A percentile compares a stretch with the other conserved stretches of the same genome.
Evolutionary conservation across 2,113 vertebrate species (phyloP).

Genomic region (Cebidichthys violaceus): DNA sequence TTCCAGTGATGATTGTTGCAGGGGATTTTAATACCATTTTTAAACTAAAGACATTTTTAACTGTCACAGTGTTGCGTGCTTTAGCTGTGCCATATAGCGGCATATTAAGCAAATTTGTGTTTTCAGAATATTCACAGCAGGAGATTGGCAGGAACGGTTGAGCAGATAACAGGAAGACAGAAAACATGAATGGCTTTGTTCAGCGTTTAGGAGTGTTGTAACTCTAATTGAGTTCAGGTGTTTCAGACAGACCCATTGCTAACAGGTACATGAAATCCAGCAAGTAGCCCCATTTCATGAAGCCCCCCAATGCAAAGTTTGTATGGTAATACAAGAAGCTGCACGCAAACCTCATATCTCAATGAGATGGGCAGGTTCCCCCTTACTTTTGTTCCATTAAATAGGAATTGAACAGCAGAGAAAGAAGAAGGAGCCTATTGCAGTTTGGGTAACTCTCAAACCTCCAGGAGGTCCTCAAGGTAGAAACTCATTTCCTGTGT

Average conservation of each 20-base stretch:
- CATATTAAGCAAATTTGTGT: neutral
- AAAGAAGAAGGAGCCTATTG: neutral
- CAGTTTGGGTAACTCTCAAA: conserved; percentile 6
- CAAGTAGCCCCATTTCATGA: neutral
- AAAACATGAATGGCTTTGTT: neutral
- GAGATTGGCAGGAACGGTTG: neutral
- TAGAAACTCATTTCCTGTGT: conserved; percentile 18
- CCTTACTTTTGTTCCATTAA: too few relatives aligned
- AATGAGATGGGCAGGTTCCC: too few relatives aligned
- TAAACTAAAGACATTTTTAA: conserved; percentile 20
- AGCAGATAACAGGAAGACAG: neutral
- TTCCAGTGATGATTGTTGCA: neutral
- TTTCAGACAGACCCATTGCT: neutral
- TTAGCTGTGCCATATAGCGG: neutral
- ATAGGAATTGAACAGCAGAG: too few relatives aligned
- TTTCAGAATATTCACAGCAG: conserved; percentile 20
- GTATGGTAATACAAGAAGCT: neutral
- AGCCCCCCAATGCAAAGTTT: neutral
- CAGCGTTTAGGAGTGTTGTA: neutral
- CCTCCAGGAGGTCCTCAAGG: neutral
- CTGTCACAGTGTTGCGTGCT: neutral
- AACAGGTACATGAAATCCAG: neutral
- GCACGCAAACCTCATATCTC: neutral
- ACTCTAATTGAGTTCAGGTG: neutral
- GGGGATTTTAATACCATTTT: conserved; percentile 19